Evolutionary conservation across 2,113 vertebrate species (phyloP).

Genomic region (Grantiella picta): DNA sequence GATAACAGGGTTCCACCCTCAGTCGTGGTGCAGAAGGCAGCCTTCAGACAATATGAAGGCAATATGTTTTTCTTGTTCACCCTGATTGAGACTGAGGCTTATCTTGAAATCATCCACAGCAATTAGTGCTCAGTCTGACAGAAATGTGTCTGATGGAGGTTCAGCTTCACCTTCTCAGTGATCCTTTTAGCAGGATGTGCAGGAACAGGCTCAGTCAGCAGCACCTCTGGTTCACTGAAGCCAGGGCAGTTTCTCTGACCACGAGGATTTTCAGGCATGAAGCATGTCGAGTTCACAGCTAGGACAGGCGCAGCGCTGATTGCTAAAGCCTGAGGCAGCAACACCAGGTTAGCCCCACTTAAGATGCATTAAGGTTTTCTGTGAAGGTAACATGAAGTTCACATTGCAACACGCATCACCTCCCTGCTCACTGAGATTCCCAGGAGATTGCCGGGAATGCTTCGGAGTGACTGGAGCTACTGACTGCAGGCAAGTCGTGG

Average conservation of each 20-base stretch:
- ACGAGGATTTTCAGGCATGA: neutral
- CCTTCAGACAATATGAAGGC: neutral
- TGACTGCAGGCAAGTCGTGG: neutral
- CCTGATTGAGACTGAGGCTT: neutral
- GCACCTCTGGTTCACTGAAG: neutral
- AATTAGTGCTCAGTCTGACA: neutral
- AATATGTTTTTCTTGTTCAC: neutral
- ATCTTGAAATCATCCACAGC: neutral
- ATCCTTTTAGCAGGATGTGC: neutral
- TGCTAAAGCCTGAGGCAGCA: neutral
- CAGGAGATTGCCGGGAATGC: rapidly evolving
- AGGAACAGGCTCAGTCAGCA: neutral
- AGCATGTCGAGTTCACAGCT: neutral
- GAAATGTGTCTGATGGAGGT: neutral
- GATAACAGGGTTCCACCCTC: neutral
- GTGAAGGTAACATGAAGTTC: neutral
- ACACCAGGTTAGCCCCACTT: neutral
- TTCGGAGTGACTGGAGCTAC: neutral
- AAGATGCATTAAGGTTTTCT: neutral
- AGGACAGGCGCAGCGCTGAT: neutral
- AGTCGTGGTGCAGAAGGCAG: neutral
- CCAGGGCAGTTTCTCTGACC: neutral
- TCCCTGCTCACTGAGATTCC: neutral
- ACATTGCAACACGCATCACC: neutral
- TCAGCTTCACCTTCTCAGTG: neutral